A percentile compares a stretch with the other conserved stretches of the same genome.
Evolutionary conservation across 2,888 invertebrate species (phyloP).

Genomic region (Cephus sareptanus): DNA sequence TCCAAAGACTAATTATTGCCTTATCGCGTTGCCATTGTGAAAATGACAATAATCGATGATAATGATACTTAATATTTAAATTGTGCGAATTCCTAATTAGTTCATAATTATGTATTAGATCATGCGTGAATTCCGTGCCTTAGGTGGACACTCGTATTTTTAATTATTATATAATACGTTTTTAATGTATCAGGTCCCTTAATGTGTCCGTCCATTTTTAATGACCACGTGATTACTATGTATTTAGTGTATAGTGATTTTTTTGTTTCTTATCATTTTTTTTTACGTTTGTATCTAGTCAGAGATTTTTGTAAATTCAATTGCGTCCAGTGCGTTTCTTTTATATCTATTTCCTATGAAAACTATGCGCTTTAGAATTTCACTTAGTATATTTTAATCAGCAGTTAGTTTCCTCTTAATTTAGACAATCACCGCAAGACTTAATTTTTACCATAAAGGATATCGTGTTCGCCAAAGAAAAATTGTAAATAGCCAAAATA

Average conservation of each 20-base stretch:
- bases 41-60: neutral
- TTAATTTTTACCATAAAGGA: neutral
- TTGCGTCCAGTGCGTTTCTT: neutral
- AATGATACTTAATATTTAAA: neutral
- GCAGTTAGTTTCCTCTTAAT: neutral
- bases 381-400: neutral
- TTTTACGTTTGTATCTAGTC: neutral
- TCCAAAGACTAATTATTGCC: constrained; percentile 8
- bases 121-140: neutral
- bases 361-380: neutral
- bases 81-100: neutral
- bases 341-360: neutral
- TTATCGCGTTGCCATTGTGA: neutral
- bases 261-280: neutral
- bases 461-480: neutral
- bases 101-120: neutral
- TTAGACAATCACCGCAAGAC: neutral
- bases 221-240: neutral
- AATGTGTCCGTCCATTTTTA: neutral
- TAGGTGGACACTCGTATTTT: neutral
- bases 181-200: neutral
- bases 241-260: neutral
- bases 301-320: neutral
- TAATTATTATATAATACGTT: neutral
- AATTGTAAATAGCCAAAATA: neutral